These are phyloP conservation scores for Empis stercorea DNA, from an alignment of 2,888 invertebrate species.

Conservation along the genomic window DNA sequence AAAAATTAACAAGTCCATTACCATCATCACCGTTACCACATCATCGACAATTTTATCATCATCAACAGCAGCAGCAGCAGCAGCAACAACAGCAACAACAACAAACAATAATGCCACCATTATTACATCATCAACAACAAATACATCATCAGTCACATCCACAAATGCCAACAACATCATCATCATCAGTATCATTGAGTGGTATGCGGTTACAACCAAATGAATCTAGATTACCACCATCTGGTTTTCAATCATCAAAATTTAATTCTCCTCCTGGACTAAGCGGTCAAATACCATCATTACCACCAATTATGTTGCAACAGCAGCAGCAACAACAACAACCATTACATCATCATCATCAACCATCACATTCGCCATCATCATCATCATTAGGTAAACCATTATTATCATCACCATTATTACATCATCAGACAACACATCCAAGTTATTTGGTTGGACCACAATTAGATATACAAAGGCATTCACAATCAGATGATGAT, in stretches of 20 bases:
- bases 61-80: no score
- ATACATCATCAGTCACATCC: constrained; percentile 11
- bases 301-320: constrained; percentile 12
- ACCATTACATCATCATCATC: constrained; percentile 18
- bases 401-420: constrained; percentile 33
- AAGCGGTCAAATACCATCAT: background rate
- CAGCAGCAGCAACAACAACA: constrained; percentile 21
- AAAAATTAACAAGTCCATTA: constrained; percentile 16
- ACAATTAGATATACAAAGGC: constrained; percentile 59
- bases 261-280: constrained; percentile 1
- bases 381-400: constrained; percentile 20
- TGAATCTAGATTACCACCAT: constrained; percentile 4
- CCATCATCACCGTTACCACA: constrained; percentile 32
- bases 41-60: constrained; percentile 21
- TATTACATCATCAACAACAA: constrained; percentile 4
- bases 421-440: constrained; percentile 29
- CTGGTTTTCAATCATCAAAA: constrained; percentile 10
- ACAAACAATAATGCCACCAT: constrained; percentile 10
- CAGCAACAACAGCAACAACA: no score
- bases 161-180: constrained; percentile 10
- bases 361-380: constrained; percentile 14
- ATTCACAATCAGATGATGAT: constrained; percentile 93
- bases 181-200: background rate
- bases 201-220: background rate
- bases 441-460: constrained; percentile 31